A percentile compares a stretch with the other conserved stretches of the same genome.
These are phyloP conservation scores for Protaetia brevitarsis DNA, from an alignment of 1,140 invertebrate species.

Conservation along the genomic window DNA sequence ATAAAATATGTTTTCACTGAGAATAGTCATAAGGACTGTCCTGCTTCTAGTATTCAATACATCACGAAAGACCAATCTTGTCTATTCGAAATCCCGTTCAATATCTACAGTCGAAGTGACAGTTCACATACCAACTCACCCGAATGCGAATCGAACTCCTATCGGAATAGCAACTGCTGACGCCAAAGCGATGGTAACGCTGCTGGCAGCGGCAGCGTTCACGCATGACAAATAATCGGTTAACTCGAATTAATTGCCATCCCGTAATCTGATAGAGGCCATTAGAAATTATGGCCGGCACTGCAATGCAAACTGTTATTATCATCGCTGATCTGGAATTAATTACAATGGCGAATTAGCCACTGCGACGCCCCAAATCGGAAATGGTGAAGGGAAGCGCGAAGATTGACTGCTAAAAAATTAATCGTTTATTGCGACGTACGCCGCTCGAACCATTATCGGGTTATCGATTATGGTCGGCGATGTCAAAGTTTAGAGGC, in stretches of 20 bases:
- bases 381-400: constrained; percentile 10
- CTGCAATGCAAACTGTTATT: constrained; percentile 16
- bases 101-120: too few species aligned
- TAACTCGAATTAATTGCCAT: constrained; percentile 18
- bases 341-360: constrained; percentile 14
- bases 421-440: constrained; percentile 8
- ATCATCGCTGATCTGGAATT: constrained; percentile 12
- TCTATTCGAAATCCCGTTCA: too few species aligned
- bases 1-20: too few species aligned
- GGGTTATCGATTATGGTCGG: neutral
- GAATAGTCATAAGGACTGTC: too few species aligned
- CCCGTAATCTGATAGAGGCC: constrained; percentile 8
- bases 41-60: too few species aligned
- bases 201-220: constrained; percentile 1
- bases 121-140: too few species aligned
- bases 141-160: too few species aligned
- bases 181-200: neutral
- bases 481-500: neutral
- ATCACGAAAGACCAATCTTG: too few species aligned
- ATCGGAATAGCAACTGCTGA: neutral
- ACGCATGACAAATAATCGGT: constrained; percentile 16
- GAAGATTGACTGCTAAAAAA: constrained; percentile 18
- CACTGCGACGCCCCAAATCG: constrained; percentile 3
- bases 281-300: neutral
- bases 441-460: neutral